These are phyloP conservation scores for Ciona savignyi DNA, from an alignment of 23 tunicate genomes.

Conservation along the genomic window DNA sequence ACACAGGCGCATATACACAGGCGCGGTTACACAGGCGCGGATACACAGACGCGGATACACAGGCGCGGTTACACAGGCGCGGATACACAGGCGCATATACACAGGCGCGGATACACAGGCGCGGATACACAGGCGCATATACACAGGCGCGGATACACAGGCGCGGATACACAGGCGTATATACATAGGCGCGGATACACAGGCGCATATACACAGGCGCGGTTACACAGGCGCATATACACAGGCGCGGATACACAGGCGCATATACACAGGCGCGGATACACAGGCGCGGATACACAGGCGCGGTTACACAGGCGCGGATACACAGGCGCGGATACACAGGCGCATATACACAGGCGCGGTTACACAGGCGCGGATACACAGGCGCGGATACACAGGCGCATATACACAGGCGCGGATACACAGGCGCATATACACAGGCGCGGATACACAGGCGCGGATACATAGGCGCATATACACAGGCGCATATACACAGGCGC, in stretches of 20 bases:
- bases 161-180: too few relatives aligned
- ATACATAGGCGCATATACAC: not conserved
- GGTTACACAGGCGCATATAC: constrained; percentile 54
- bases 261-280: not conserved
- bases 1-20: too few relatives aligned
- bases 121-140: not conserved
- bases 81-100: not conserved
- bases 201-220: not conserved
- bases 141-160: constrained; percentile 10
- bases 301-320: too few relatives aligned
- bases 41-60: not conserved
- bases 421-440: too few relatives aligned
- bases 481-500: constrained; percentile 30
- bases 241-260: not conserved
- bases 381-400: not conserved
- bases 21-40: not conserved
- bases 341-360: constrained; percentile 30
- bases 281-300: too few relatives aligned
- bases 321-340: not conserved
- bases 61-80: too few relatives aligned
- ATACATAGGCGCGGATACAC: not conserved
- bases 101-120: constrained; percentile 19
- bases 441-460: too few relatives aligned
- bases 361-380: too few relatives aligned
- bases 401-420: not conserved